Base-by-base conservation (phyloP, 1,140 invertebrate species). In the Drosophila bipectinata region DNA sequence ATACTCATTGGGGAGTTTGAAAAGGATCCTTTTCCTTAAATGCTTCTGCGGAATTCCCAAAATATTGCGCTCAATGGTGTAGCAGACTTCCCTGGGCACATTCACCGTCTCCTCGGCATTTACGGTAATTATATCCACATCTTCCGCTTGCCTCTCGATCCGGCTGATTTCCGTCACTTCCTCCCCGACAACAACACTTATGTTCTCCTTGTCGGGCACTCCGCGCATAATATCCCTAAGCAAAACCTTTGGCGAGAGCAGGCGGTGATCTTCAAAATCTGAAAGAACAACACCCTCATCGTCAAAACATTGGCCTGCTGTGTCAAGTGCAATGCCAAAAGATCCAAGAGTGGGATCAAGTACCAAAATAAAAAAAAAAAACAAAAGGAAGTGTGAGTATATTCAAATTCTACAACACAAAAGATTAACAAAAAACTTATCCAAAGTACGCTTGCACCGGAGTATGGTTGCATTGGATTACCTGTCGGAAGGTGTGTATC, bases 251-350 rank as follows among this genome's bases (percentile, higher is more conserved):
- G 75, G 76, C 24, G 72, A 77, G 14, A 79, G 60, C 10, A 74
- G 21, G 24, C 60, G 83, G 55, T 74, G 77, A 21, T 88, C 67
- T 45, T 88, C 79, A 30, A 53, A 15, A 67, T 88, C 83, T 88
- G 83, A 58, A 88, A 88, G 84, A 71, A 89, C 84, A 88, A 88
- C 64, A 83, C 84, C 83, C 52, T 88, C 83, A 63, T 88, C 83
- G 79, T 88, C 83, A 88, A 79, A 88, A 68, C 62, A 84, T 63
- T 63, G 79, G 49, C 51, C 83, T 88, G 77, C 64, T 18, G 72
- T 49, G 61, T 49, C 58, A 60, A 57, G 67, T 59, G 67, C 48
- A 75, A 79, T 44, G 51, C 58, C 41, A 37, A 83, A 48, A 32
- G 32, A 56, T 61, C 60, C 66, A 79, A 63, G 32, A 55, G 60